Evolutionary conservation across 1,140 invertebrate genomes (phyloP).

Genomic region (Habropoda laboriosa): DNA sequence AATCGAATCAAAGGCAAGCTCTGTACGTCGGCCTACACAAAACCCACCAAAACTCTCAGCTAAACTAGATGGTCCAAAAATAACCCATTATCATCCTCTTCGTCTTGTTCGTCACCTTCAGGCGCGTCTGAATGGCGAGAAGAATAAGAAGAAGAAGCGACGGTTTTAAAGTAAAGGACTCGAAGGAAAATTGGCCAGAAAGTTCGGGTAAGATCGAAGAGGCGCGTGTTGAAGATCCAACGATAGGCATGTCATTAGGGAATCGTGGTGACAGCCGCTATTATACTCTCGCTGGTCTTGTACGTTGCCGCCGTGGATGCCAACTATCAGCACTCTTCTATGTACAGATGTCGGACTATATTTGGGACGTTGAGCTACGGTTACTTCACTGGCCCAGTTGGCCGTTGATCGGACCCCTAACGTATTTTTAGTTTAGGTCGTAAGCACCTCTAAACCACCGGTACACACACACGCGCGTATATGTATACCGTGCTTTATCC

Average conservation of each 20-base stretch:
- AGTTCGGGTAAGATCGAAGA: not conserved
- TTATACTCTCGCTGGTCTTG: slow-evolving; percentile 41
- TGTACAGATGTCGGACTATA: slow-evolving; percentile 73
- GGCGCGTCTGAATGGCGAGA: too few species aligned
- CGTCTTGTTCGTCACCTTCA: too few species aligned
- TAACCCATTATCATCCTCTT: too few species aligned
- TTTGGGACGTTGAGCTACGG: slow-evolving; percentile 73
- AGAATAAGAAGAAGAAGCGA: too few species aligned
- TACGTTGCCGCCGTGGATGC: slow-evolving; percentile 19
- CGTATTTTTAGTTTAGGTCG: slow-evolving; percentile 72
- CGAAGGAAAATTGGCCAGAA: slow-evolving; percentile 32
- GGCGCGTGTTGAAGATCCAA: not conserved
- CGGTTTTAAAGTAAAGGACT: too few species aligned
- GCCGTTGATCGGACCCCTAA: slow-evolving; percentile 65
- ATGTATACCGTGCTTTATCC: too few species aligned
- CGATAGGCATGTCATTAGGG: slow-evolving; percentile 35
- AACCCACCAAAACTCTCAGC: too few species aligned
- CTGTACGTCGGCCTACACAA: too few species aligned
- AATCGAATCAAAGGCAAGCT: too few species aligned
- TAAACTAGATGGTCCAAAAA: too few species aligned
- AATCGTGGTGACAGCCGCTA: slow-evolving; percentile 56
- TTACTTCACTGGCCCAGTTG: slow-evolving; percentile 74
- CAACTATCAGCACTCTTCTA: slow-evolving; percentile 52
- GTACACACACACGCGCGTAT: too few species aligned
- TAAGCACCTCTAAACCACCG: slow-evolving; percentile 35